Base-by-base conservation (phyloP, 2,888 invertebrate species). In the Temnothorax unifasciatus region DNA sequence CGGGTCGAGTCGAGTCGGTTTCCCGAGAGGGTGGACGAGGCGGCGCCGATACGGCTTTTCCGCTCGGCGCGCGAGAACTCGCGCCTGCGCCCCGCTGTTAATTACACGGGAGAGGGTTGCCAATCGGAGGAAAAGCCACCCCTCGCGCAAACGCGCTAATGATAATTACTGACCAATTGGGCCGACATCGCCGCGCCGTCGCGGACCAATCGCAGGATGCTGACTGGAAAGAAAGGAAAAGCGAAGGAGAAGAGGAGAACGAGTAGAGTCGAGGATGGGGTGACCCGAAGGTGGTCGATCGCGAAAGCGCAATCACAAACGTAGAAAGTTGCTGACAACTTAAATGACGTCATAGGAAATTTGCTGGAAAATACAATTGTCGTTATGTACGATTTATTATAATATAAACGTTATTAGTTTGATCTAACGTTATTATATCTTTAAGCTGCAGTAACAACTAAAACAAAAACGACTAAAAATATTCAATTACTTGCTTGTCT, bases 151-250 rank as follows among this genome's bases (percentile, higher is more conserved):
- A 90, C 92, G 91, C 92, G 89, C 88, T 90, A 92, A 92, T 92
- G 89, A 92, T 92, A 94, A 94, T 94, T 94, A 94, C 93, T 93
- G 93, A 93, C 93, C 94, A 92, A 93, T 81, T 92, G 91, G 91
- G 64, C 71, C 87, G 57, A 57, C 77, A 21, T 77, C 64, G 25
- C 85, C 87, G 87, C 81, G 87, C 75, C 86, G 87, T 82, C 86
- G 81, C 83, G 86, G 89, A 87, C 88, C 90, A 90, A 90, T 90
- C 84, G 81, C 61, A 74, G 84, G 77, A 86, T 88, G 64, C 88
- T 88, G 75, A n/a, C 47, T 8, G 59, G 29, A 66, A 83, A 52
- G 52, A 61, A 73, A 68, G 29, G 64, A 71, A 63, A 69, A 50
- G 15, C 71, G 50, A 50, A 76, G 77, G 71, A 63, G 59, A 52